A percentile compares a stretch with the other conserved stretches of the same genome.
Evolutionary conservation across 1,140 invertebrate genomes (phyloP).

Genomic region (Charaxes varanes): DNA sequence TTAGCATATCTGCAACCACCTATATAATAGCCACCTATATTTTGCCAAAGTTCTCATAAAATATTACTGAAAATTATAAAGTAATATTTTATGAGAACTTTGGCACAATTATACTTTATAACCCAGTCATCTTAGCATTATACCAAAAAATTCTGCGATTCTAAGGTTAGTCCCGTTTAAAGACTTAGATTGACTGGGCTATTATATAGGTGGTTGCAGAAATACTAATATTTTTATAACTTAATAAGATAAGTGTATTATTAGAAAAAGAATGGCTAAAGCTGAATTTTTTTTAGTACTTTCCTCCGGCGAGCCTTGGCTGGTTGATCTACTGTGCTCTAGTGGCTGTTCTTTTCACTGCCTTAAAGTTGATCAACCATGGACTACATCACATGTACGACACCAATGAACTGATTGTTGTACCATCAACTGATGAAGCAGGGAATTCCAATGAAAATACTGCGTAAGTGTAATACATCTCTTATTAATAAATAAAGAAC

Average conservation of each 20-base stretch:
- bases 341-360: slow-evolving; percentile 86
- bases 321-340: slow-evolving; percentile 92
- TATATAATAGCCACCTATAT: too few species aligned
- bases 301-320: slow-evolving; percentile 85
- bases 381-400: slow-evolving; percentile 97
- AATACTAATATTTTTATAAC: too few species aligned
- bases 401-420: slow-evolving; percentile 88
- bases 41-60: too few species aligned
- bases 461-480: slow-evolving; percentile 33
- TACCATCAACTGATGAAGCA: slow-evolving; percentile 44
- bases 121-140: too few species aligned
- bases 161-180: too few species aligned
- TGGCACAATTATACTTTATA: slow-evolving; percentile 3
- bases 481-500: background rate
- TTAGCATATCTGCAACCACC: slow-evolving; percentile 4
- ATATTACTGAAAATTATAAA: background rate
- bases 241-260: too few species aligned
- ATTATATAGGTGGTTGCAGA: too few species aligned
- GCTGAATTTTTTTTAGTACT: too few species aligned
- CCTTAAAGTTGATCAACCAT: slow-evolving; percentile 92
- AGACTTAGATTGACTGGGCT: too few species aligned
- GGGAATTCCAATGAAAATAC: slow-evolving; percentile 45
- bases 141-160: too few species aligned
- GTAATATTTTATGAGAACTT: background rate
- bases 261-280: too few species aligned